Percentiles rank a stretch among this genome's conserved stretches.
These are phyloP conservation scores for Acronicta aceris DNA, from an alignment of 2,888 invertebrate species.

Conservation along the genomic window DNA sequence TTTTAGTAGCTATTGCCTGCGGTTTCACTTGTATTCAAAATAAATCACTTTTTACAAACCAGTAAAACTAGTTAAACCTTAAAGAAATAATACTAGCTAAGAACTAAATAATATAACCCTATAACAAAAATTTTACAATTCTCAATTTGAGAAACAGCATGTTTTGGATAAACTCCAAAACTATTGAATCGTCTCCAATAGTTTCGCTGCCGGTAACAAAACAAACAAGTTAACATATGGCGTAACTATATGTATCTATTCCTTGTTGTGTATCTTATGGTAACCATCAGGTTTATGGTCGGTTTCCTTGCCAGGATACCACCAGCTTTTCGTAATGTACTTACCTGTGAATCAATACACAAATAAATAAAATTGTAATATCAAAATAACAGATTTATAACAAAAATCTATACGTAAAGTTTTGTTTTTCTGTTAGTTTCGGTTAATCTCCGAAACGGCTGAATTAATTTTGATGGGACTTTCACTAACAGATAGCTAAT, in stretches of 20 bases:
- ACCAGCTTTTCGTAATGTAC: conserved; percentile 2
- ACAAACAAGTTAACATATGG: conserved; percentile 32
- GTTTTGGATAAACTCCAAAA: conserved; percentile 39
- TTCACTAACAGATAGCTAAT: too few species aligned
- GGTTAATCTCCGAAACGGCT: too few species aligned
- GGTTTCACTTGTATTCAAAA: too few species aligned
- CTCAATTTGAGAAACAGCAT: conserved; percentile 28
- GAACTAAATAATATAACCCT: not conserved
- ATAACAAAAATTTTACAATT: conserved; percentile 12
- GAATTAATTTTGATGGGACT: too few species aligned
- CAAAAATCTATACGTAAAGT: too few species aligned
- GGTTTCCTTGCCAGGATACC: conserved; percentile 2
- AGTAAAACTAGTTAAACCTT: too few species aligned
- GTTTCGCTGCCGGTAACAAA: conserved; percentile 13
- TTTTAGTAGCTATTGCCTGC: not conserved
- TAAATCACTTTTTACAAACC: too few species aligned
- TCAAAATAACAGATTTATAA: too few species aligned
- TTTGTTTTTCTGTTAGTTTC: too few species aligned
- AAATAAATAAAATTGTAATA: not conserved
- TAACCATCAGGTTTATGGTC: conserved; percentile 19
- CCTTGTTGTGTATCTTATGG: conserved; percentile 6
- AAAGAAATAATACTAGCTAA: not conserved
- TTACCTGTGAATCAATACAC: not conserved
- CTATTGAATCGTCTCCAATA: conserved; percentile 25
- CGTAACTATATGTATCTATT: conserved; percentile 14